phyloP scores from a whole-genome alignment of 2,888 invertebrate species.

The Vesta saturnalis region DNA sequence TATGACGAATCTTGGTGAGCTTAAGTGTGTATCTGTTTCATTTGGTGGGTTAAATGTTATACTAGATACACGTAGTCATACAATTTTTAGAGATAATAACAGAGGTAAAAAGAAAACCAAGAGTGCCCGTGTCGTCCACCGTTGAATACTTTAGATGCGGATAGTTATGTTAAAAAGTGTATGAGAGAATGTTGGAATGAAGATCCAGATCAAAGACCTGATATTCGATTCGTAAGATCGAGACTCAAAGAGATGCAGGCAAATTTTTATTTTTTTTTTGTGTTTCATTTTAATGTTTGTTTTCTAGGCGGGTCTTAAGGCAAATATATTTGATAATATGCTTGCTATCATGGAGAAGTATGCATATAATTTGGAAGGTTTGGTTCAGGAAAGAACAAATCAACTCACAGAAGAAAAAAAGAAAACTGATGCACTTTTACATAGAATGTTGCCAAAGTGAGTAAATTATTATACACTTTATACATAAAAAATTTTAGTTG shows the following conservation, averaged over 20 bases:
- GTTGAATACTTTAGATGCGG: conserved; percentile 71
- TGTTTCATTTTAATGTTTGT: background rate
- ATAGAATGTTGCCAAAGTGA: conserved; percentile 87
- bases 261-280: conserved; percentile 40
- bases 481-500: background rate
- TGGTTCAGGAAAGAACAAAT: conserved; percentile 85
- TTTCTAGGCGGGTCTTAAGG: conserved; percentile 71
- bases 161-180: conserved; percentile 79
- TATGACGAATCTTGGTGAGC: conserved; percentile 40
- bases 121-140: conserved; percentile 72
- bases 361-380: conserved; percentile 83
- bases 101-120: conserved; percentile 54
- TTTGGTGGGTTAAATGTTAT: background rate
- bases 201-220: conserved; percentile 80
- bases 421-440: conserved; percentile 83
- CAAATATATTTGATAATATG: conserved; percentile 91
- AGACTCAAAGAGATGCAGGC: conserved; percentile 83
- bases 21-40: conserved; percentile 20
- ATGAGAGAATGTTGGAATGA: conserved; percentile 86
- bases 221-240: conserved; percentile 78
- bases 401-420: conserved; percentile 85
- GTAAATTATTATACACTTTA: conserved; percentile 29
- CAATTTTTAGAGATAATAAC: conserved; percentile 62
- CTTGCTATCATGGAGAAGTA: conserved; percentile 92
- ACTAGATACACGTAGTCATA: no score